Evolutionary conservation across 1,140 invertebrate genomes (phyloP).

Genomic region (Cheumatopsyche charites): DNA sequence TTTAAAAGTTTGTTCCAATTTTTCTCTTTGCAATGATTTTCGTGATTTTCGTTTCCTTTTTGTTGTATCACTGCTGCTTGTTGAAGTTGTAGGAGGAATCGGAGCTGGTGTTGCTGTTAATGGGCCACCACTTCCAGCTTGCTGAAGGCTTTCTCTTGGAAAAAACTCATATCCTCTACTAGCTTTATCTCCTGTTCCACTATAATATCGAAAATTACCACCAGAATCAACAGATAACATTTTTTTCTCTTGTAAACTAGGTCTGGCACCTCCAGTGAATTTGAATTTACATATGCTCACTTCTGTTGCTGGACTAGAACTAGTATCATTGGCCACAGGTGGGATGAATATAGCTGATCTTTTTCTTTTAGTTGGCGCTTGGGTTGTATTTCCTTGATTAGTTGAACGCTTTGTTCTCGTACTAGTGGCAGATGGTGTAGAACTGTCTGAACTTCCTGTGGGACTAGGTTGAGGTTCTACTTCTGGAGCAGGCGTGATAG

Average conservation of each 20-base stretch:
- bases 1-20: conserved; percentile 89
- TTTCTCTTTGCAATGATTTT: conserved; percentile 83
- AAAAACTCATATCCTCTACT: conserved; percentile 80
- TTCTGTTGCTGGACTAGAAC: conserved; percentile 74
- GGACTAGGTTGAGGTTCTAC: conserved; percentile 53
- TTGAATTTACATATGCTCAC: conserved; percentile 93
- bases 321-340: conserved; percentile 73
- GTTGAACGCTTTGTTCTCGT: conserved; percentile 50
- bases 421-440: conserved; percentile 52
- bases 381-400: conserved; percentile 50
- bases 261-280: conserved; percentile 87
- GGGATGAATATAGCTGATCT: conserved; percentile 82
- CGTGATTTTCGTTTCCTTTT: conserved; percentile 76
- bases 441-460: conserved; percentile 44
- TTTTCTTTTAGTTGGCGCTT: conserved; percentile 71
- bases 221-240: conserved; percentile 86
- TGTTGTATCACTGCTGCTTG: conserved; percentile 55
- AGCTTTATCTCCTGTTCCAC: conserved; percentile 75
- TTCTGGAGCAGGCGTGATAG: conserved; percentile 54
- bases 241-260: conserved; percentile 87
- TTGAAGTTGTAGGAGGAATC: conserved; percentile 44
- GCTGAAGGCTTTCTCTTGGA: conserved; percentile 70
- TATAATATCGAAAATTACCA: conserved; percentile 85
- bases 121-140: conserved; percentile 35
- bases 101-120: conserved; percentile 52